Evolutionary conservation across 2,888 invertebrate species (phyloP).

Genomic region (Eilema caniola): DNA sequence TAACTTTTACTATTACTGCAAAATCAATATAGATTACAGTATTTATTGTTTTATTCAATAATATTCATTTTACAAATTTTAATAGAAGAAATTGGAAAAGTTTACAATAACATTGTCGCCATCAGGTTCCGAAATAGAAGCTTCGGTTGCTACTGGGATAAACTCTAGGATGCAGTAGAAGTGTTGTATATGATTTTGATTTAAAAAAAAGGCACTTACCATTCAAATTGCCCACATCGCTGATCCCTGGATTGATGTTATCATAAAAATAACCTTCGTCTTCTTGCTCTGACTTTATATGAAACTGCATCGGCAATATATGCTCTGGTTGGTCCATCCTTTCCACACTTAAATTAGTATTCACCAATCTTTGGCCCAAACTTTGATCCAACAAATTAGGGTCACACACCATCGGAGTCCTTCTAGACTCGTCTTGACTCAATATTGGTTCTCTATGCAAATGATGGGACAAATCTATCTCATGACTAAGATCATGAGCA

Average conservation of each 20-base stretch:
- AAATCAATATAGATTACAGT: too few relatives aligned
- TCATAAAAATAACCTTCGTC: constrained; percentile 81
- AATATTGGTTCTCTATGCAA: constrained; percentile 66
- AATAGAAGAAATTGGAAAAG: too few relatives aligned
- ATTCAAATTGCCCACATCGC: constrained; percentile 60
- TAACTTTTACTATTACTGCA: too few relatives aligned
- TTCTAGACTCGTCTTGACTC: constrained; percentile 50
- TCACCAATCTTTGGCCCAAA: constrained; percentile 52
- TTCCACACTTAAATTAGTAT: constrained; percentile 31
- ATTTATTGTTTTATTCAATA: too few relatives aligned
- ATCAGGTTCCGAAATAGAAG: too few relatives aligned
- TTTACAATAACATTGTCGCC: too few relatives aligned
- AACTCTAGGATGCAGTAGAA: too few relatives aligned
- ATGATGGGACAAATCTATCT: constrained; percentile 68
- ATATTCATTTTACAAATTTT: too few relatives aligned
- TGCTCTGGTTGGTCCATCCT: constrained; percentile 57
- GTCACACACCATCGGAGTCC: constrained; percentile 55
- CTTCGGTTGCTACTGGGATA: too few relatives aligned
- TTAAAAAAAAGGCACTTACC: constrained; percentile 62
- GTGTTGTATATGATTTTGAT: too few relatives aligned
- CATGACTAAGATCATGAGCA: constrained; percentile 66
- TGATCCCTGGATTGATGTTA: constrained; percentile 64
- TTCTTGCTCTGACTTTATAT: constrained; percentile 79
- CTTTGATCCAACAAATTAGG: constrained; percentile 57
- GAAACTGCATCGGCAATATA: constrained; percentile 72